Percentiles rank a stretch among this genome's conserved stretches.
phyloP scores from a whole-genome alignment of 2,113 vertebrate species.

The Meriones unguiculatus region DNA sequence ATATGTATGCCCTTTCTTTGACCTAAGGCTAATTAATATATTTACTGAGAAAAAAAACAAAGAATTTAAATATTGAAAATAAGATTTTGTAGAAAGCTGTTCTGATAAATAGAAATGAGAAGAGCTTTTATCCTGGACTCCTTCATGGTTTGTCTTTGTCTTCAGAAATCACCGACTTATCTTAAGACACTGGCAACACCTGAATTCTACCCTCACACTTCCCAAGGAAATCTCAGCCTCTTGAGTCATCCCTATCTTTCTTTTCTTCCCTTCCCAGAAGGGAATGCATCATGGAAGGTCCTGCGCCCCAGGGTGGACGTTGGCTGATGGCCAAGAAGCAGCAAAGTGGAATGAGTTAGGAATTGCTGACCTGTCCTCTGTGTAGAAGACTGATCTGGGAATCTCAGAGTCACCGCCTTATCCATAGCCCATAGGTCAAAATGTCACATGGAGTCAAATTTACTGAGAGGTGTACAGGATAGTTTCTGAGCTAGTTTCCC shows the following conservation, averaged over 20 bases:
- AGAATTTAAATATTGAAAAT: slow-evolving; percentile 3
- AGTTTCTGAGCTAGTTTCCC: not conserved
- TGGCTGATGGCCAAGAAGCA: slow-evolving; percentile 9
- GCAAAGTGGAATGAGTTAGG: not conserved
- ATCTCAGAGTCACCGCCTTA: not conserved
- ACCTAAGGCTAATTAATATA: not conserved
- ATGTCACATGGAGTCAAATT: not conserved
- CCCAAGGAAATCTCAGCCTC: not conserved
- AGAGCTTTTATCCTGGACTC: not conserved
- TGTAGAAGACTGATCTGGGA: not conserved
- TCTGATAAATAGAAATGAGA: slow-evolving; percentile 35
- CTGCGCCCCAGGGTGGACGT: not conserved
- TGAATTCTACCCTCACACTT: not conserved
- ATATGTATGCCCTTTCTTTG: not conserved
- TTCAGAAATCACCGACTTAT: not conserved
- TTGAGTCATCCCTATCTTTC: not conserved
- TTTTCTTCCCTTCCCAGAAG: not conserved
- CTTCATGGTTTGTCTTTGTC: not conserved
- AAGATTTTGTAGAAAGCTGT: not conserved
- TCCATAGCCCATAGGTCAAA: not conserved
- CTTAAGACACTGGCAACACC: not conserved
- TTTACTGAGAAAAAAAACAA: not conserved
- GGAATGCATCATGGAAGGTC: not conserved
- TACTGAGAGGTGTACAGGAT: not conserved
- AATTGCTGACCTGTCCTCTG: not conserved